Conservation (phyloP, 2,797 vertebrate species). For the Tauraco hartlaubi region DNA sequence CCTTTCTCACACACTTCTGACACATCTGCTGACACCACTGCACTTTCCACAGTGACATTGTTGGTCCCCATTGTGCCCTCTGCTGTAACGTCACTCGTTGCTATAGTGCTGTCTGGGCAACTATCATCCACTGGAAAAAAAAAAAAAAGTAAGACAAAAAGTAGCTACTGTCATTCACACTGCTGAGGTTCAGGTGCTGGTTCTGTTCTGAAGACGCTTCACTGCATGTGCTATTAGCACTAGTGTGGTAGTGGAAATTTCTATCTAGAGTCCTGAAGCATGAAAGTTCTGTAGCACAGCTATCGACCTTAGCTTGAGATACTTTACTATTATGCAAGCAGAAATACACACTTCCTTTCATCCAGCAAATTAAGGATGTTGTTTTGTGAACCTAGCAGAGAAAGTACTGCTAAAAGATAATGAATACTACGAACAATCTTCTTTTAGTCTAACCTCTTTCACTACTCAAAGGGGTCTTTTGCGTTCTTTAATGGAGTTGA, state of each 20-base stretch:
- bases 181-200: background rate
- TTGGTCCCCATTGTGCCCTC: slow-evolving; percentile 69
- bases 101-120: slow-evolving; percentile 82
- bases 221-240: background rate
- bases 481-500: background rate
- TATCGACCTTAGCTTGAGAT: slow-evolving; percentile 18
- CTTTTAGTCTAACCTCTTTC: background rate
- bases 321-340: background rate
- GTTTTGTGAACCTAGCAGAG: background rate
- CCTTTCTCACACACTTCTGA: slow-evolving; percentile 78
- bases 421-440: background rate
- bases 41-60: slow-evolving; percentile 84
- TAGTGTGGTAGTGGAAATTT: background rate
- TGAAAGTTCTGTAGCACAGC: slow-evolving; percentile 9
- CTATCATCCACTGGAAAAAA: slow-evolving; percentile 79
- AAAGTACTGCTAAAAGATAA: background rate
- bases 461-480: background rate
- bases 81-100: slow-evolving; percentile 71
- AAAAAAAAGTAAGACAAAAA: slow-evolving; percentile 22
- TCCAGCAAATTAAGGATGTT: background rate
- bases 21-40: slow-evolving; percentile 81
- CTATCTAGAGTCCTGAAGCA: slow-evolving; percentile 38
- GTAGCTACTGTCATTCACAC: background rate
- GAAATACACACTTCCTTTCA: background rate
- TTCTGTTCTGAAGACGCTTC: slow-evolving; percentile 7